Base-by-base conservation (phyloP, 2,797 vertebrate species). In the Diplodus sargus region DNA sequence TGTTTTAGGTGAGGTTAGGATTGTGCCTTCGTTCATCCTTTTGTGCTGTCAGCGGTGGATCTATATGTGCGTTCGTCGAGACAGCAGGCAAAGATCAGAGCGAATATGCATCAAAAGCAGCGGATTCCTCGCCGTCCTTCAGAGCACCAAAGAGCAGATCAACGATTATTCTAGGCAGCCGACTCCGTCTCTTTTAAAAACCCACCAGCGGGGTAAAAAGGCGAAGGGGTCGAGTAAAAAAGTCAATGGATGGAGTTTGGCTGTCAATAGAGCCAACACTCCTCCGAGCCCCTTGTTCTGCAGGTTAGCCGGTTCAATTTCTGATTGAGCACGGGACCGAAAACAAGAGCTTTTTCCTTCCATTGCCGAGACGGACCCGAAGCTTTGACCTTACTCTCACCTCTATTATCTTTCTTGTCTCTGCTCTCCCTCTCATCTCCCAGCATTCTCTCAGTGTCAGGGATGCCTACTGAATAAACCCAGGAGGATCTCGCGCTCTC, bases 371-470 rank as follows among this genome's bases (percentile, higher is more conserved):
- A 85, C 34, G 12, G 86, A 88, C 85, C 83, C 83, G 45, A 78
- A 88, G 91, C 88, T 85, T 57, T 89, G 92, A 92, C 93, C 93
- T 91, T 78, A 64, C 81, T 53, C 87, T 92, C 90, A 94, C 93
- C 93, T 94, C 93, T 83, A 94, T 93, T 93, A 93, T 92, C 91
- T 91, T 81, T 34, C 88, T 77, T 61, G 84, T 90, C 87, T 87
- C 51, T 79, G 28, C 77, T 86, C 87, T 78, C 83, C 70, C 62
- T 87, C 89, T 91, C 90, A 92, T 93, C 91, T 91, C 87, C 90
- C 85, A 59, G 66, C 65, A 14, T 85, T 83, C 85, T 81, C 86
- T 90, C 84, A 56, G 84, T 78, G 89, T 87, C 88, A 90, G 39
- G 16, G 82, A 90, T 70, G 85, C 83, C 84, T 83, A 83, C 68